Conservation (phyloP, 2,888 invertebrate genomes). For the Phortica magna region DNA sequence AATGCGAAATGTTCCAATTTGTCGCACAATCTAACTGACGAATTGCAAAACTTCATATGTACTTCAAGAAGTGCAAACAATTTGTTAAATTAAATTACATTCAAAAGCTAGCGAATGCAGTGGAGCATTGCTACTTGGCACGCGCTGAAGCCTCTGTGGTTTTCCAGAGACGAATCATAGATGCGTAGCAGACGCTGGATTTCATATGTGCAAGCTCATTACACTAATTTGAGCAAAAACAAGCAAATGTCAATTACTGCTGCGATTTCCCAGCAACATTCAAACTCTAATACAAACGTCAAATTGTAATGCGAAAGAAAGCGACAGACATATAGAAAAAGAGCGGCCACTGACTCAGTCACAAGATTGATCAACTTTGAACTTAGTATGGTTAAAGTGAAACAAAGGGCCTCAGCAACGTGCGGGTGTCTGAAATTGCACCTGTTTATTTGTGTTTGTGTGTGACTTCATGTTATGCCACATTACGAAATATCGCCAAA, state of each 20-base stretch:
- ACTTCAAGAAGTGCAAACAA: conserved; percentile 64
- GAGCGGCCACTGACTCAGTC: conserved; percentile 43
- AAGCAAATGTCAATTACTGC: conserved; percentile 47
- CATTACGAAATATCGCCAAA: conserved; percentile 59
- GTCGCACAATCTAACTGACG: conserved; percentile 41
- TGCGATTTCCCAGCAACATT: conserved; percentile 50
- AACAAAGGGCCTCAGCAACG: conserved; percentile 37
- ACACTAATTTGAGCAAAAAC: conserved; percentile 2
- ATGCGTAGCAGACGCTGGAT: neutral
- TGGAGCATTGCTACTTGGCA: conserved; percentile 48
- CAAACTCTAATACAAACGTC: conserved; percentile 29
- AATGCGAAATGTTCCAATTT: conserved; percentile 4
- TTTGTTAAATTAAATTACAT: conserved; percentile 69
- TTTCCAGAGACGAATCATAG: too few relatives aligned
- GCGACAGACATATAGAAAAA: neutral
- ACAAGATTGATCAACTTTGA: conserved; percentile 64
- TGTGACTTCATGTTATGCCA: conserved; percentile 55
- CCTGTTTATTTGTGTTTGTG: conserved; percentile 42
- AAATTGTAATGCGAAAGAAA: neutral
- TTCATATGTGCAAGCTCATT: neutral
- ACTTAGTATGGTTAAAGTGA: conserved; percentile 48
- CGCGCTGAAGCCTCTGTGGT: conserved; percentile 35
- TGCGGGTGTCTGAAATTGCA: conserved; percentile 54
- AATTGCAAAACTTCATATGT: conserved; percentile 53
- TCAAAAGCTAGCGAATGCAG: conserved; percentile 47